Evolutionary conservation across 2,888 invertebrate genomes (phyloP).

Genomic region (Pristionchus mayeri): DNA sequence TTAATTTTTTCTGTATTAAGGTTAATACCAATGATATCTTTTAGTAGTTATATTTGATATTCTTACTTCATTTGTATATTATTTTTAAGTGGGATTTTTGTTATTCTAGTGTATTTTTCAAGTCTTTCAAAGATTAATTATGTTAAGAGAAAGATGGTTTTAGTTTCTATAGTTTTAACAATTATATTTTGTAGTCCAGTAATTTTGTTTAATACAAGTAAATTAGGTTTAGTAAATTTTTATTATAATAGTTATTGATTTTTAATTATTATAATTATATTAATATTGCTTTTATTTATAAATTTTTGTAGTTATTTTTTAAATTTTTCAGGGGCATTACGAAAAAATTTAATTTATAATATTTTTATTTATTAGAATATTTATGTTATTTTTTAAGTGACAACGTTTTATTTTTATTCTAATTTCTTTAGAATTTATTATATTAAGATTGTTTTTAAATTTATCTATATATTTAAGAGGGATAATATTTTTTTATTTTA

Average conservation of each 20-base stretch:
- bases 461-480: conserved; percentile 56
- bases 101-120: conserved; percentile 68
- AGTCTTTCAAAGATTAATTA: conserved; percentile 63
- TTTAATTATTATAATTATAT: conserved; percentile 58
- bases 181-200: conserved; percentile 53
- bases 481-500: conserved; percentile 67
- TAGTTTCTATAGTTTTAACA: conserved; percentile 53
- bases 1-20: conserved; percentile 63
- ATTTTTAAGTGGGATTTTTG: conserved; percentile 68
- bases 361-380: conserved; percentile 68
- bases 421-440: conserved; percentile 67
- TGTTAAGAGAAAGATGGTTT: conserved; percentile 54
- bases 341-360: conserved; percentile 63
- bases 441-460: conserved; percentile 62
- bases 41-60: conserved; percentile 61
- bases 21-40: conserved; percentile 58
- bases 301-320: conserved; percentile 67
- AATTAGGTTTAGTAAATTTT: conserved; percentile 77
- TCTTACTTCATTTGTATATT: conserved; percentile 68
- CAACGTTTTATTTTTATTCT: conserved; percentile 68
- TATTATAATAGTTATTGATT: conserved; percentile 69
- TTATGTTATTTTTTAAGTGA: conserved; percentile 66
- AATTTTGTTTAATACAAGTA: conserved; percentile 36
- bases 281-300: conserved; percentile 78
- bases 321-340: conserved; percentile 66